These are phyloP conservation scores for Hemichromis elongatus DNA, from an alignment of 2,113 vertebrate species.

Conservation along the genomic window DNA sequence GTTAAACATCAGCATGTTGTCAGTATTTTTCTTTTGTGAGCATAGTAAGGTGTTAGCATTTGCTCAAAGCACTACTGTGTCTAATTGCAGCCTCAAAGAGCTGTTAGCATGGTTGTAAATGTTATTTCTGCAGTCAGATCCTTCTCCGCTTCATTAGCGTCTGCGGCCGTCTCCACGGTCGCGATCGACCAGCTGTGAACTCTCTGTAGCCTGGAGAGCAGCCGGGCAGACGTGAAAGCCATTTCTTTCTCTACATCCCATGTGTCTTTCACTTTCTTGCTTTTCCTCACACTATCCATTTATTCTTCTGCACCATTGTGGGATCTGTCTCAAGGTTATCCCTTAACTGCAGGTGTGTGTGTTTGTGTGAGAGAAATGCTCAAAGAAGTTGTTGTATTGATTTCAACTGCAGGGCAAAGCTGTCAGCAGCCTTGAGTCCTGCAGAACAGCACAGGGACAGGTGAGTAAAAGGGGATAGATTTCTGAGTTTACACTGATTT, in stretches of 20 bases:
- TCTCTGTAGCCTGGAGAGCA: background rate
- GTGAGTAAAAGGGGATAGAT: constrained; percentile 17
- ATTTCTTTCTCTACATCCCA: background rate
- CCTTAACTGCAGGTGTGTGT: background rate
- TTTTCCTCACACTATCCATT: constrained; percentile 11
- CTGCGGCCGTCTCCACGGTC: background rate
- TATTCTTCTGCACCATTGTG: constrained; percentile 4
- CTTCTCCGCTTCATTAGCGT: constrained; percentile 17
- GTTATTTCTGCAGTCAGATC: background rate
- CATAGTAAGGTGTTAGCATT: background rate
- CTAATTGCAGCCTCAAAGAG: background rate
- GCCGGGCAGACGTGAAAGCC: background rate
- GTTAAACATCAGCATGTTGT: background rate
- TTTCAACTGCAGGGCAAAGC: constrained; percentile 49
- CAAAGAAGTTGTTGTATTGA: constrained; percentile 61
- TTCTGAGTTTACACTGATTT: constrained; percentile 16
- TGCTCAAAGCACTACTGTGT: background rate
- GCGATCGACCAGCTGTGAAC: constrained; percentile 11
- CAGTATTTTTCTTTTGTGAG: background rate
- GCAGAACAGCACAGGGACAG: constrained; percentile 33
- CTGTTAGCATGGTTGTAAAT: background rate
- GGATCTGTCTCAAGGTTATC: constrained; percentile 52
- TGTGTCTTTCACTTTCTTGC: background rate
- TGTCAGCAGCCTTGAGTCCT: constrained; percentile 56
- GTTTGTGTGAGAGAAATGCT: background rate